These are phyloP conservation scores for Leptopilina syphax DNA, from an alignment of 2,888 invertebrate species.

Conservation along the genomic window DNA sequence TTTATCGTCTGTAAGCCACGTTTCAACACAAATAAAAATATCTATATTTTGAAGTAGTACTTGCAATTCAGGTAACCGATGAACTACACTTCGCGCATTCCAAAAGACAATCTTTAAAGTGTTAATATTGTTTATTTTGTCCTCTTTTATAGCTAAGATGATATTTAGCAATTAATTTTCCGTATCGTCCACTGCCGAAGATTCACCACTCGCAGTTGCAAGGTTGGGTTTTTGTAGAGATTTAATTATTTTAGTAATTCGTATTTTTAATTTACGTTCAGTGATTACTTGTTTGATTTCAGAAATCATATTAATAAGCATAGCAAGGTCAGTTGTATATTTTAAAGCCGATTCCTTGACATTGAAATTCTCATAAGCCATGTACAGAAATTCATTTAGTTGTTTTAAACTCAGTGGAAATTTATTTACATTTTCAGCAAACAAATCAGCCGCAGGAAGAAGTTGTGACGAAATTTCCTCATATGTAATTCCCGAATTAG, in stretches of 20 bases:
- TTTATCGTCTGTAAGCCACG: too few species aligned
- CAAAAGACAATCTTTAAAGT: not conserved
- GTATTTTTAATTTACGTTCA: too few species aligned
- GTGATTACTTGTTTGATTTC: too few species aligned
- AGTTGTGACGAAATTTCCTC: not conserved
- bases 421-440: slow-evolving; percentile 1
- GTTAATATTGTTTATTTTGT: not conserved
- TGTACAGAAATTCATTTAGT: not conserved
- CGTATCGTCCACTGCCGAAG: not conserved
- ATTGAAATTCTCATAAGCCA: not conserved
- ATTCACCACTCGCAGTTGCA: too few species aligned
- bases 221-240: too few species aligned
- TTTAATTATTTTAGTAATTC: too few species aligned
- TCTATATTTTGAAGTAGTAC: too few species aligned
- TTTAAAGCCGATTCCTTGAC: too few species aligned
- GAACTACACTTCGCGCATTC: not conserved
- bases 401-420: not conserved
- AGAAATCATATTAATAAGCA: too few species aligned
- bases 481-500: not conserved
- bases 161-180: not conserved
- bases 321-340: too few species aligned
- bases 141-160: not conserved
- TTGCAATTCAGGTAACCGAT: not conserved
- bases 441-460: not conserved
- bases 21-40: too few species aligned